Base-by-base conservation (phyloP, 2,797 vertebrate genomes). In the Chromobotia macracanthus region DNA sequence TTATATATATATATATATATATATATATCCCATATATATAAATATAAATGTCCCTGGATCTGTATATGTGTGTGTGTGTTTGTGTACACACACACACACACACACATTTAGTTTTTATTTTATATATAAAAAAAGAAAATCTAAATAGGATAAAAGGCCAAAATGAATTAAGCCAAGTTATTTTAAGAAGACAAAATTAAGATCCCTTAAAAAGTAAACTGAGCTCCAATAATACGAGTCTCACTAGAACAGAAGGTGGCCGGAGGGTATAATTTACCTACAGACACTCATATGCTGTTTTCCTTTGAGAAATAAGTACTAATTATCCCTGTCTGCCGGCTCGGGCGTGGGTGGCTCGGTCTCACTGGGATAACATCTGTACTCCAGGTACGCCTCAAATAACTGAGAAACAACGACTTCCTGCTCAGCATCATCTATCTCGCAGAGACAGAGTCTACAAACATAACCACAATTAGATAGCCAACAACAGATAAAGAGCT, bases 301-400 rank as follows among this genome's bases (percentile, higher is more conserved):
- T 67, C 56, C 69, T 51, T 13, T n/a, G 56, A 80, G 58, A 67
- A 64, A 77, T 50, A 70, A 70, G 15, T 18, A 16, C 77, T 77
- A 65, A 58, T 80, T 82, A 76, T 69, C 55, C 55, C 38, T 48
- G 5, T 58, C 46, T 46, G 60, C 28, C 55, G 3, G 11, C 50
- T 64, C 50, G 75, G 25, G 61, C 55, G 65, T 63, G 46, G 46
- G 74, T n/a, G 68, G 61, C 19, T 64, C 48, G 1, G 44, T 61
- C 51, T 82, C 64, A 16, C 63, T 51, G 63, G 61, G 66, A 68
- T 60, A 77, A 69, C 25, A 64, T 68, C 55, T 77, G 38, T 51
- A 77, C 18, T 4, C 55, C 50, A 64, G 41, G 68, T 72, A 60
- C 3, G 51, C 41, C 65, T 63, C 46, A 46, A 55, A 76, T 31